Base-by-base conservation (phyloP, 1,140 invertebrate genomes). In the Nymphalis io region DNA sequence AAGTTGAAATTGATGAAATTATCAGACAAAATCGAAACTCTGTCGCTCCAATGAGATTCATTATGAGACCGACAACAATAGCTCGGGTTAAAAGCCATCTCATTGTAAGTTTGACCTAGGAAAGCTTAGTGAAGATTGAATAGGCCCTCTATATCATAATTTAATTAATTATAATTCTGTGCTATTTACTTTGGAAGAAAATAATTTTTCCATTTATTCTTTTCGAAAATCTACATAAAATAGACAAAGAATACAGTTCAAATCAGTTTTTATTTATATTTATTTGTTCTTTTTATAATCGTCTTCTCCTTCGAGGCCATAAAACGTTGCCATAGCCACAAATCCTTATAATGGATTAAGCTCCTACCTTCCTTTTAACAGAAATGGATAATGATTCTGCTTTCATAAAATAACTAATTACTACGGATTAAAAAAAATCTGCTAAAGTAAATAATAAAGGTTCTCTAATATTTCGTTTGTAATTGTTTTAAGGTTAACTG, bases 61-160 rank as follows among this genome's bases (percentile, higher is more conserved):
- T 55, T 27, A 55, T 55, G 15, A 12, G 27, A 27, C 20, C 51
- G 21, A 6, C 21, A 13, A 55, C 21, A 55, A 55, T 23, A 27
- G 21, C 12, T 21, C 48, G 12, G 23, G 21, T 55, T 21, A 44
- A 51, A 55, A n/a, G 23, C 51, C 12, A 55, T 16, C 13, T 5
- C 23, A 18, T 55, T 55, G 15, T 55, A 6, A 23, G 4, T 27
- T 20, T 10, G 15, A 20, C 21, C 21, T 27, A 55, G 51, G 8
- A 55, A 55, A 55, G 23, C 18, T 55, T 6, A 55, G 13, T 55
- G 21, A n/a, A 55, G 27, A 21, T 55, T 55, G 11, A 27, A 55
- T 55, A 55, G 51, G 27, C 1, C 21, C 2, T 55, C 15, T 23
- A 3, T 27, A 15, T 27, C 2, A 21, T 21, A 53, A 55, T 23